Percentiles rank a stretch among this genome's conserved stretches.
phyloP scores from a whole-genome alignment of 2,888 invertebrate species.

The Andricus quercusramuli region DNA sequence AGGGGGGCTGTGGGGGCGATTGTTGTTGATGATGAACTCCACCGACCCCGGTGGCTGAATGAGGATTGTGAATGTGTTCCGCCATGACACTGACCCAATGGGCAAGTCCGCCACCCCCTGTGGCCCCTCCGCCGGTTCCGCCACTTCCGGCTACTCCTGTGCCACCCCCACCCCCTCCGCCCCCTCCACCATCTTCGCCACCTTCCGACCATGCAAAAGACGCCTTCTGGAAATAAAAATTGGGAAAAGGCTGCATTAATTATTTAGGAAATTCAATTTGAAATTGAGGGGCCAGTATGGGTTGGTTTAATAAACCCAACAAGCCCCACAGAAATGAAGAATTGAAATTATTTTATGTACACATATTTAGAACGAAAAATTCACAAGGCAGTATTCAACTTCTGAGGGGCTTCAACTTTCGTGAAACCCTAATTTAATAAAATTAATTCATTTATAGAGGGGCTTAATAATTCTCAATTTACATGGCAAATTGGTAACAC shows the following conservation, averaged over 20 bases:
- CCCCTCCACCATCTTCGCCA: constrained; percentile 80
- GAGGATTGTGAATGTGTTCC: constrained; percentile 94
- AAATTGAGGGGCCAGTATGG: neutral
- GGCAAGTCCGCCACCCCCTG: constrained; percentile 84
- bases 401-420: neutral
- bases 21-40: constrained; percentile 82
- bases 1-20: constrained; percentile 75
- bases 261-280: neutral
- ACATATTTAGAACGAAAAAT: neutral
- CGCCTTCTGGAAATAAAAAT: constrained; percentile 77
- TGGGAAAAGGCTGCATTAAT: constrained; percentile 17
- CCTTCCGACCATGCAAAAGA: constrained; percentile 81
- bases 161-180: constrained; percentile 78
- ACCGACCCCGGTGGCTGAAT: constrained; percentile 80
- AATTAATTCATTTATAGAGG: neutral
- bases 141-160: constrained; percentile 79
- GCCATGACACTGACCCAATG: constrained; percentile 99
- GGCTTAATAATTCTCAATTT: neutral
- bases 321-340: neutral
- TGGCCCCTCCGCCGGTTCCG: constrained; percentile 74
- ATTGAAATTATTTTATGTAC: neutral
- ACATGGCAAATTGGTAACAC: no score
- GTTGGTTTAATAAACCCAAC: neutral
- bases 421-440: neutral
- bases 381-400: neutral